Base-by-base conservation (phyloP, 2,797 vertebrate genomes). In the Trematomus bernacchii region DNA sequence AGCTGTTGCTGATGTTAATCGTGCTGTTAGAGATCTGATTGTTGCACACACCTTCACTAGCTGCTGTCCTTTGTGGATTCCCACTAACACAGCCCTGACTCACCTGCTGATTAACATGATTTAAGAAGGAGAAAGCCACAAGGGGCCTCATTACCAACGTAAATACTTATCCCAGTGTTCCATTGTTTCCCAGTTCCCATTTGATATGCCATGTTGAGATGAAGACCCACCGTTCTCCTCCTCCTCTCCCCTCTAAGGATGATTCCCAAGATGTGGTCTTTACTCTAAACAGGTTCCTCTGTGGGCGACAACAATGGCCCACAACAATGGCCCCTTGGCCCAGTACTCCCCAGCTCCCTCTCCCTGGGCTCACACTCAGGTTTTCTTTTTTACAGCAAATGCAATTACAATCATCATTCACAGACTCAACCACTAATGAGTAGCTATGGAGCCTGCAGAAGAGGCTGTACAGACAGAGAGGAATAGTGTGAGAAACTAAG, bases 361-460 rank as follows among this genome's bases (percentile, higher is more conserved):
- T 94, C 86, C 84, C 89, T 93, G 81, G 84, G 85, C 93, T 92
- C 93, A 93, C 91, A 92, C 88, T 94, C 90, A 88, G 91, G 76
- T 33, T 33, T 33, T 33, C 7, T 9, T 91, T 91, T 94, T 96
- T 94, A 94, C 92, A 94, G 88, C 86, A 85, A 93, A 96, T 95
- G 88, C 86, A 85, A 93, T 96, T 95, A 95, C 91, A 94, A 89
- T 93, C 89, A 93, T 96, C 93, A 94, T 94, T 90, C 91, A 91
- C 93, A 95, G 94, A 96, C 94, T 94, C 89, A 95, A 93, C 93
- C 94, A 84, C 93, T 96, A 96, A 96, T 95, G 95, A 97, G 92
- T 88, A 93, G 83, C 87, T 93, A 90, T 85, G 86, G 89, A 93
- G 85, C 82, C 93, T 83, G 79, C 88, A 82, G 88, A 84, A 81